phyloP scores from a whole-genome alignment of 2,797 vertebrate species.

The Centropyge bicolor region DNA sequence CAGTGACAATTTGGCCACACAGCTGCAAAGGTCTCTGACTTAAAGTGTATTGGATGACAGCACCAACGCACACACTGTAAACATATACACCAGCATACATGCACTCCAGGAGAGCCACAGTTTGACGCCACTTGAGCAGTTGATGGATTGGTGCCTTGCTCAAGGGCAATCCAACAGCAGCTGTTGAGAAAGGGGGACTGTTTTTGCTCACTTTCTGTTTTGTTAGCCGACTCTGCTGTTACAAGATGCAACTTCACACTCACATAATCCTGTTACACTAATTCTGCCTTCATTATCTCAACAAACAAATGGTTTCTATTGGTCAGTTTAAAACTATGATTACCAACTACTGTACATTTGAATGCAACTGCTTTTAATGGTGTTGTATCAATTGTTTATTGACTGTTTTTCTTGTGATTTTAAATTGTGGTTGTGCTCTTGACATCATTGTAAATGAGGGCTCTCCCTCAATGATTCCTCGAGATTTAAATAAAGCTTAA shows the following conservation, averaged over 20 bases:
- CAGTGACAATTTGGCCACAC: slow-evolving; percentile 40
- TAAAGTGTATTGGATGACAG: slow-evolving; percentile 23
- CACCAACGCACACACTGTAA: slow-evolving; percentile 17
- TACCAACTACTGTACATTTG: too few relatives aligned
- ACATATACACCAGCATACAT: slow-evolving; percentile 4
- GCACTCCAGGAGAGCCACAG: not conserved
- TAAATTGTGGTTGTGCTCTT: too few relatives aligned
- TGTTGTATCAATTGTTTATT: too few relatives aligned
- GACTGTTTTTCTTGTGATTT: too few relatives aligned
- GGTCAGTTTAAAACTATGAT: too few relatives aligned
- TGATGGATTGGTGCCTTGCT: slow-evolving; percentile 22
- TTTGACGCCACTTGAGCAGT: too few relatives aligned
- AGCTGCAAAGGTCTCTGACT: slow-evolving; percentile 35
- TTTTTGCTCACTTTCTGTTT: slow-evolving; percentile 18
- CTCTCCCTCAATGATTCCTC: too few relatives aligned
- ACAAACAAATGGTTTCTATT: too few relatives aligned
- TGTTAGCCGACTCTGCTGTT: slow-evolving; percentile 13
- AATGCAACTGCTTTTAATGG: too few relatives aligned
- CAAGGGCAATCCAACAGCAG: slow-evolving; percentile 6
- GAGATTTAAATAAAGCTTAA: too few relatives aligned
- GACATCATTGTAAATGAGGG: too few relatives aligned
- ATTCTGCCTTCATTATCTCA: not conserved
- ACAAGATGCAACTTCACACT: not conserved
- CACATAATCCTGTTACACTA: not conserved
- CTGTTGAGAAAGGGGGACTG: slow-evolving; percentile 8